Base-by-base conservation (phyloP, 35 echinoderm and acorn worm genomes). In the Lytechinus variegatus region DNA sequence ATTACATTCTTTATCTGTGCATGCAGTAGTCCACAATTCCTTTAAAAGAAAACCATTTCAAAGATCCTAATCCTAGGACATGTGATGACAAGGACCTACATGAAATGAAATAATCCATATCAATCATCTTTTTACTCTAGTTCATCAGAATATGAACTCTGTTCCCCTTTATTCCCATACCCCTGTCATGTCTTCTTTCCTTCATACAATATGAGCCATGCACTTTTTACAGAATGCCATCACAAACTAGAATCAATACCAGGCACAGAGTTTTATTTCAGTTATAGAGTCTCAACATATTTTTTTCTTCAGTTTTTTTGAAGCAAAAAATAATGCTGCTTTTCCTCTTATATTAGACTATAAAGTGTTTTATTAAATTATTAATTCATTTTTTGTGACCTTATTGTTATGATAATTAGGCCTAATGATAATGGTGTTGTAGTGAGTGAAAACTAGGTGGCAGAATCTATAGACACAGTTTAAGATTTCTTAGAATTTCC, bases 1-100 rank as follows among this genome's bases (percentile, higher is more conserved):
- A 24, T 79, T 79, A 24, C 21, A 79, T 79, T 53, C 9, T 27
- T 54, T 53, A 13, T 44, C 10, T 91, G 24, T 54, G 44, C 10
- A 44, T 24, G 24, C 89, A 91, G 16, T 24, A 52, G 8, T 89
- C n/a, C 87, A 33, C 87, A 52, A 28, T 91, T 53, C n/a, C 44
- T 91, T 91, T 91, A 91, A 79, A 79, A 79, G 66, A 79, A 79
- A 24, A 79, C 66, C 66, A 79, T 19, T 79, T 58, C n/a, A 24
- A 79, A 79, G 66, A 79, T 79, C 66, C 66, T 79, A 79, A 79
- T 79, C 66, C 66, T 79, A 24, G 66, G 66, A 79, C 66, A 79
- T 19, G 16, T 79, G 66, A 79, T 79, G 66, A 79, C 66, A 79
- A 79, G 66, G 66, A 79, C 66, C 66, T 24, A 79, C 66, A 79